A percentile compares a stretch with the other conserved stretches of the same genome.
phyloP scores from a whole-genome alignment of 2,113 vertebrate species.

The Pluvianellus socialis region DNA sequence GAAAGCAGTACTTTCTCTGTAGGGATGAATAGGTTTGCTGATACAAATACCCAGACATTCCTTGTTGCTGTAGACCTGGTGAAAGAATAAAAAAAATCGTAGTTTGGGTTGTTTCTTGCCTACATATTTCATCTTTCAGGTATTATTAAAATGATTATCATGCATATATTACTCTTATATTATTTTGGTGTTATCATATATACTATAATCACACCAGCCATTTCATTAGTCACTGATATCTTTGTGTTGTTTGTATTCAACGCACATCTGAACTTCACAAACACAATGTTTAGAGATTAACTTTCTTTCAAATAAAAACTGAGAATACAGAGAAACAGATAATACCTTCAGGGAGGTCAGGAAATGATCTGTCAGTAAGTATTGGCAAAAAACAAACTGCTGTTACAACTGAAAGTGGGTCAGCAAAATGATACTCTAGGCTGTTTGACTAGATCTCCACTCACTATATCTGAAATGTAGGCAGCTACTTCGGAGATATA shows the following conservation, averaged over 20 bases:
- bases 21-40: not conserved
- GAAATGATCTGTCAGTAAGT: not conserved
- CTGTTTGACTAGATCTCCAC: not conserved
- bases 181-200: not conserved
- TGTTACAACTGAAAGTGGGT: not conserved
- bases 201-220: not conserved
- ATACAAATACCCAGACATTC: not conserved
- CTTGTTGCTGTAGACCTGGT: not conserved
- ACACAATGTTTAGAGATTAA: not conserved
- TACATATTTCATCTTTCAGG: not conserved
- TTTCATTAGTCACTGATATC: not conserved
- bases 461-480: not conserved
- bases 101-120: not conserved
- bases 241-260: not conserved
- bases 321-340: constrained; percentile 15
- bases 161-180: not conserved
- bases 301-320: constrained; percentile 1
- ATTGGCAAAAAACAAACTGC: not conserved
- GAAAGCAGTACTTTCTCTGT: not conserved
- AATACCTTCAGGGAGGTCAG: not conserved
- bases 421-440: not conserved
- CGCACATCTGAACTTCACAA: not conserved
- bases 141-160: not conserved
- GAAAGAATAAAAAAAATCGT: not conserved
- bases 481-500: not conserved